phyloP scores from a whole-genome alignment of 2,797 vertebrate genomes.

The Ataeniobius toweri region DNA sequence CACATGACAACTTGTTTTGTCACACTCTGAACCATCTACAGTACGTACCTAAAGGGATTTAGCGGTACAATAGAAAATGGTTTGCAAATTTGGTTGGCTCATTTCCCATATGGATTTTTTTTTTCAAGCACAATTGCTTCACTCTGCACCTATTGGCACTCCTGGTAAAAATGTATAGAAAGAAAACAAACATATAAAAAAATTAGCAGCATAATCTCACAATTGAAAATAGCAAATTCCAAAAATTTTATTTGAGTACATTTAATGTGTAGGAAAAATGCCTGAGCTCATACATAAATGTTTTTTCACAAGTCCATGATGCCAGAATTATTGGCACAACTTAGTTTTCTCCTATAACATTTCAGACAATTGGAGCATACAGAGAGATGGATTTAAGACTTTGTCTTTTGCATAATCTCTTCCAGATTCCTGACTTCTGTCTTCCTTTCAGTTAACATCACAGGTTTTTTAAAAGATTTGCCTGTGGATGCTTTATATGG shows the following conservation, averaged over 20 bases:
- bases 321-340: neutral
- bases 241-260: neutral
- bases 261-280: neutral
- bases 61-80: neutral
- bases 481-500: neutral
- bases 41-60: neutral
- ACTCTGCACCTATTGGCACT: neutral
- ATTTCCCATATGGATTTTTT: neutral
- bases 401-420: neutral
- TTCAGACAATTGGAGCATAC: neutral
- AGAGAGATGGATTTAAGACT: neutral
- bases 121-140: neutral
- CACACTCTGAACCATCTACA: constrained; percentile 20
- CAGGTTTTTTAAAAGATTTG: neutral
- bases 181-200: neutral
- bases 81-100: constrained; percentile 9
- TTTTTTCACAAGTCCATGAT: neutral
- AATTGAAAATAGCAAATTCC: neutral
- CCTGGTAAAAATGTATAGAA: neutral
- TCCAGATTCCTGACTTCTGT: neutral
- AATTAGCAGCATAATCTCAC: neutral
- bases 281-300: neutral
- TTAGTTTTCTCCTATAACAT: neutral
- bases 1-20: constrained; percentile 38
- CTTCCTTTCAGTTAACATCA: neutral